Base-by-base conservation (phyloP, 2,113 vertebrate species). In the Neomonachus schauinslandi region DNA sequence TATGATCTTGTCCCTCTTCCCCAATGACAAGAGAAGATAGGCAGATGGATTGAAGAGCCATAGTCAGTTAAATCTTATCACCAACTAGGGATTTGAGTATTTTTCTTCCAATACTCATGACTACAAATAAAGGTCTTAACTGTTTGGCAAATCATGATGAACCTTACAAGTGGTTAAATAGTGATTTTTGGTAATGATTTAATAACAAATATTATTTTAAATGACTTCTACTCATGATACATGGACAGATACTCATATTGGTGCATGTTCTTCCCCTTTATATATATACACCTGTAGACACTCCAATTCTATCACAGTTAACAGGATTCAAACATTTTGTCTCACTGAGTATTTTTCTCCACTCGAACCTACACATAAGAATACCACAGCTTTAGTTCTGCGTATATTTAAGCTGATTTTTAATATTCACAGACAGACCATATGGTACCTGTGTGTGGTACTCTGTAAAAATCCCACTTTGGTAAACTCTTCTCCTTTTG, bases 61-160 rank as follows among this genome's bases (percentile, higher is more conserved):
- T 80, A 13, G 31, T 80, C 24, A 88, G 4, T n/a, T 72, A 61
- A 79, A n/a, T 92, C n/a, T 89, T 87, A 69, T 28, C 12, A 67
- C 36, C 16, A 49, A 61, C 80, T 55, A 26, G 24, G 42, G 74
- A 94, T 89, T 85, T 90, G 59, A 63, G 4, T 28, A 83, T 53
- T 71, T 87, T 67, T 46, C 14, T 9, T 88, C 42, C 10, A 74
- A 36, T 1, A 95, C 13, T 65, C 36, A 83, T 67, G 67, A 93
- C 79, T 65, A 77, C 21, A 81, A 94, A 88, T 87, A 61, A 72
- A 83, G 19, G 4, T 93, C 79, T 83, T 93, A 82, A 87, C 71
- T 85, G 21, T 86, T 90, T 90, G 51, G 9, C 42, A 79, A 67
- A 71, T 57, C 18, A 46, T 33, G 19, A 22, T 80, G 55, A 84